A percentile compares a stretch with the other conserved stretches of the same genome.
Conservation (phyloP, 2,888 invertebrate species). For the Idaea straminata region DNA sequence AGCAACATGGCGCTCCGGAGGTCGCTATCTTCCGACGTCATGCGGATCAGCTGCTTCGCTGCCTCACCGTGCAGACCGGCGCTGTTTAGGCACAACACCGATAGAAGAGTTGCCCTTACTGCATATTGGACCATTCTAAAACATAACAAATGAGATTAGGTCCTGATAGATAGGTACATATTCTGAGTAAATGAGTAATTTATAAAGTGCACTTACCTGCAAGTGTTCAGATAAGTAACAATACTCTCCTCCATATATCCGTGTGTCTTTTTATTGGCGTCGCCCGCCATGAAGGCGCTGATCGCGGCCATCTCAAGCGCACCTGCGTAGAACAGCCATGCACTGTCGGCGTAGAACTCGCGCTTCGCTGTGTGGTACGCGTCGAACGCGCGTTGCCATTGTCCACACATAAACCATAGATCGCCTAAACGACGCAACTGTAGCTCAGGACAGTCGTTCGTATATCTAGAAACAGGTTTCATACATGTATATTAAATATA, state of each 20-base stretch:
- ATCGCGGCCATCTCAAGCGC: constrained; percentile 98
- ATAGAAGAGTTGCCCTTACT: constrained; percentile 93
- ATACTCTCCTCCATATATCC: constrained; percentile 98
- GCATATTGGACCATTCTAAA: constrained; percentile 93
- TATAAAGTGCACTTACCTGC: constrained; percentile 81
- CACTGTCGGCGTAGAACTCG: constrained; percentile 97
- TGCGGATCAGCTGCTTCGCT: constrained; percentile 95
- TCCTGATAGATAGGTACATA: background rate
- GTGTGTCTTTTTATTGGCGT: constrained; percentile 87
- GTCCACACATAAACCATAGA: constrained; percentile 97
- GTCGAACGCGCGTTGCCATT: constrained; percentile 95
- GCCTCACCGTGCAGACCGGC: constrained; percentile 92
- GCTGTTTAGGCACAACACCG: constrained; percentile 91
- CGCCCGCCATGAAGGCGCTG: constrained; percentile 93
- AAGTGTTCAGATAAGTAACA: constrained; percentile 92
- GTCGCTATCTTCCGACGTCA: constrained; percentile 99
- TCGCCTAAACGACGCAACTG: constrained; percentile 96
- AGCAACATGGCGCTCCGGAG: constrained; percentile 94
- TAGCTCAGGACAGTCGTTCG: constrained; percentile 92
- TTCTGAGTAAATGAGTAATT: background rate
- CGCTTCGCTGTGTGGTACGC: constrained; percentile 98
- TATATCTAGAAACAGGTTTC: constrained; percentile 79
- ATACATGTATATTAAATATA: background rate
- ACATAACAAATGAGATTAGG: constrained; percentile 9
- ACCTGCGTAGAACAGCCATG: constrained; percentile 98